Base-by-base conservation (phyloP, 2,113 vertebrate genomes). In the Rhipidura dahli region DNA sequence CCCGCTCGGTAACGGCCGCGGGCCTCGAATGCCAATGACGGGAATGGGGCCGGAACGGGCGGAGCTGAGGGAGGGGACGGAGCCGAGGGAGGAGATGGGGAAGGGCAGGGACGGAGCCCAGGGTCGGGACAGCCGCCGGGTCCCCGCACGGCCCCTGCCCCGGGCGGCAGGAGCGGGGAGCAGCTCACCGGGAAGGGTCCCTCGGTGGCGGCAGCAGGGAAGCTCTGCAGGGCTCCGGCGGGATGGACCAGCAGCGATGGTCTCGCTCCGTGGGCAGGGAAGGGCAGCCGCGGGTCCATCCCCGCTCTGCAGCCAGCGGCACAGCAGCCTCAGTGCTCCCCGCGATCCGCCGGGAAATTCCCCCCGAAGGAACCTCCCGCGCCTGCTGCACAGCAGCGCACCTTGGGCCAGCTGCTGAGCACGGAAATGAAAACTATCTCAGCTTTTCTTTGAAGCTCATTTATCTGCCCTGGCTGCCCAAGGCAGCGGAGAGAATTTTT, bases 301-400 rank as follows among this genome's bases (percentile, higher is more conserved):
- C 27, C 53, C 2, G 37, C 44, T 7, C 28, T 2, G 16, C 16
- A 5, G 4, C 8, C 64, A 2, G 1, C 28, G 14, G 40, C 30
- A 9, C 7, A 0, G 1, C 22, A 17, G 5, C 42, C 18, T 3
- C 31, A 0, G 2, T 11, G 15, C 57, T 6, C 15, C 4, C 9
- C 66, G 1, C 16, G 7, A 0, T 0, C 5, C 2, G 5, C 7
- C 11, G 17, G 2, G 6, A 57, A 71, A 42, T 33, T 2, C n/a
- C 5, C 5, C 12, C 51, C 1, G 24, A 4, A 20, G 19, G 22
- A 37, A 7, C 6, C n/a, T 18, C 1, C 12, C 6, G 20, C 6
- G 3, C 0, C 17, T 24, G 35, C 31, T 6, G 10, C 22, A 13
- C n/a, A 5, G 37, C 6, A 6, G 2, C 17, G 24, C 54, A 4